Conservation (phyloP, 2,888 invertebrate species). For the Rhagonycha lutea region DNA sequence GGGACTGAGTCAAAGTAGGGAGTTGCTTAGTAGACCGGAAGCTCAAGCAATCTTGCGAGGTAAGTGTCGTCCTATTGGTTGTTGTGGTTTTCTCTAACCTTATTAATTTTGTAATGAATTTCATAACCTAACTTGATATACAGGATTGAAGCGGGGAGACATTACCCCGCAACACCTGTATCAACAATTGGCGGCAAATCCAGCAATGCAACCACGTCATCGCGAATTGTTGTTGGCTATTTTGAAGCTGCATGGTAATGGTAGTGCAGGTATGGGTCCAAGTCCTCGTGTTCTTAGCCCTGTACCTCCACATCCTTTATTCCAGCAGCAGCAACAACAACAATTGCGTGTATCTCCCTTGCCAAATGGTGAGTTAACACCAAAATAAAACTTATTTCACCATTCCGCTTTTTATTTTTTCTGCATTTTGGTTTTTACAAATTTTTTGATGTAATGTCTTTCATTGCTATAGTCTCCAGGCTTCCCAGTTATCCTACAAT, state of each 20-base stretch:
- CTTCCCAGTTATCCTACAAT: not conserved
- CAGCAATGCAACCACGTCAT: constrained; percentile 73
- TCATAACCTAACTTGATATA: constrained; percentile 20
- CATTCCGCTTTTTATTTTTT: constrained; percentile 1
- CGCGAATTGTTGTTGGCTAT: constrained; percentile 73
- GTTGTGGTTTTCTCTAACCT: not conserved
- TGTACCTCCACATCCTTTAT: constrained; percentile 50
- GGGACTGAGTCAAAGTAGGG: constrained; percentile 61
- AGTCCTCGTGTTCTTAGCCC: constrained; percentile 52
- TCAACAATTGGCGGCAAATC: constrained; percentile 74
- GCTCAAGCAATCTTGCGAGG: constrained; percentile 79
- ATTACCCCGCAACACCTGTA: constrained; percentile 75
- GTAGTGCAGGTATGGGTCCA: constrained; percentile 50
- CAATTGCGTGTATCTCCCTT: constrained; percentile 64
- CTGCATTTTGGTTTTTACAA: constrained; percentile 5
- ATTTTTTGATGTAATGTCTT: constrained; percentile 9
- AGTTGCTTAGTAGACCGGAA: constrained; percentile 73
- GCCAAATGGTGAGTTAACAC: constrained; percentile 59
- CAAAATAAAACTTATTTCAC: not conserved
- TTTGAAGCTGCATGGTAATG: constrained; percentile 58
- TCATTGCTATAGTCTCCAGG: constrained; percentile 5
- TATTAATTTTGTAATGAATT: not conserved
- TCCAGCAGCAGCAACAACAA: constrained; percentile 57
- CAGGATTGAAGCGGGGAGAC: constrained; percentile 77
- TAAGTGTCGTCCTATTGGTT: constrained; percentile 42